These are phyloP conservation scores for Bucco capensis DNA, from an alignment of 2,113 vertebrate species.

Conservation along the genomic window DNA sequence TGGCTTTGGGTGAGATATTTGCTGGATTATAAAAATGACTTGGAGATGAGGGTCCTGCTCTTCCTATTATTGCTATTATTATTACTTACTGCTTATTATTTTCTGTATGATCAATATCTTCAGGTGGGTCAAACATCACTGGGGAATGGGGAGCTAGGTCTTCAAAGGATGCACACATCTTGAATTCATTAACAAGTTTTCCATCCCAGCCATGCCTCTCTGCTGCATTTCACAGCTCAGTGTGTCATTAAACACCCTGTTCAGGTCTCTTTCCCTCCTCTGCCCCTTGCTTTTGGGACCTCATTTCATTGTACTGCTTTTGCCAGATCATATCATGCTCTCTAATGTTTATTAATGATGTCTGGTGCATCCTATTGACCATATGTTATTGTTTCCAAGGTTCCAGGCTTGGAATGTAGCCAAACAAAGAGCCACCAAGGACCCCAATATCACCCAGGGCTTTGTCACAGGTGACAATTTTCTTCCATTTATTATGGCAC, in stretches of 20 bases:
- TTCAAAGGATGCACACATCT: background rate
- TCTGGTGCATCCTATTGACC: constrained; percentile 1
- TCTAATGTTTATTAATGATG: constrained; percentile 58
- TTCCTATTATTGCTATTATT: constrained; percentile 51
- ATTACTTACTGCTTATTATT: constrained; percentile 51
- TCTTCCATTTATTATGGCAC: background rate
- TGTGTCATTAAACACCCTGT: constrained; percentile 36
- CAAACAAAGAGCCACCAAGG: background rate
- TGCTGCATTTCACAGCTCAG: background rate
- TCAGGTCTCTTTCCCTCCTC: constrained; percentile 13
- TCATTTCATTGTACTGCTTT: constrained; percentile 34
- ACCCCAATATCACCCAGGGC: background rate
- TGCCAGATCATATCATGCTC: constrained; percentile 46
- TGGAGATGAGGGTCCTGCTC: constrained; percentile 33
- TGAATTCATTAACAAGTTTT: constrained; percentile 39
- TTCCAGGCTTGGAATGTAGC: background rate
- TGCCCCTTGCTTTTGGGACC: background rate
- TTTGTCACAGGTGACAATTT: background rate
- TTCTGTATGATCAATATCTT: constrained; percentile 28
- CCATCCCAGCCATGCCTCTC: background rate
- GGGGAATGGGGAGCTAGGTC: background rate
- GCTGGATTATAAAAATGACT: constrained; percentile 60
- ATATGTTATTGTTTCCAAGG: constrained; percentile 24
- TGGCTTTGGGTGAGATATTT: constrained; percentile 37
- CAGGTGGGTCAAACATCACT: constrained; percentile 8